These are phyloP conservation scores for Rhabdornis inornatus DNA, from an alignment of 2,113 vertebrate genomes.

Conservation along the genomic window DNA sequence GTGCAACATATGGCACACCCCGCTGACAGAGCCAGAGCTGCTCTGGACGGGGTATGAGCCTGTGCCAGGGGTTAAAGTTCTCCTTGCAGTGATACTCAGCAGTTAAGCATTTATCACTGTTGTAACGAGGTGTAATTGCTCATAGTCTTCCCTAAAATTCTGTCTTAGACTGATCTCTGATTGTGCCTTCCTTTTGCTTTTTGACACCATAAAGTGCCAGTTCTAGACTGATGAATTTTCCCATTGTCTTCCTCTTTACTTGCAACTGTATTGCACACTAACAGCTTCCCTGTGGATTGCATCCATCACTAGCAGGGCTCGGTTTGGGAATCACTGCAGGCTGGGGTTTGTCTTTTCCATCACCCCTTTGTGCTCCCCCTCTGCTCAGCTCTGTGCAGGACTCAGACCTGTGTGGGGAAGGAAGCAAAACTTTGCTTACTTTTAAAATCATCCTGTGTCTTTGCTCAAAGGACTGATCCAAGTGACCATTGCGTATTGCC, in stretches of 20 bases:
- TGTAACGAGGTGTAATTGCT: not conserved
- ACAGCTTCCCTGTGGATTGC: not conserved
- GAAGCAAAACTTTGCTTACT: accelerated
- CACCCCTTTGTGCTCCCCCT: not conserved
- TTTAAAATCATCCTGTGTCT: not conserved
- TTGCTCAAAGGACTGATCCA: not conserved
- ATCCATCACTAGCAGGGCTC: not conserved
- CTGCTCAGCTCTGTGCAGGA: not conserved
- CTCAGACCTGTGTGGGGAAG: not conserved
- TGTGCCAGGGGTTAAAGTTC: not conserved
- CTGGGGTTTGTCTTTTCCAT: not conserved
- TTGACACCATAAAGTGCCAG: not conserved
- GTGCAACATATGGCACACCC: constrained; percentile 13
- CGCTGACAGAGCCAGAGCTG: not conserved
- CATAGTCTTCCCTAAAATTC: not conserved
- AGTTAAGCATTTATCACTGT: not conserved
- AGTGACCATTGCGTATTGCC: not conserved
- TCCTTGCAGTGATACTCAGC: not conserved
- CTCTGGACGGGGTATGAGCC: not conserved
- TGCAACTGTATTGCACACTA: not conserved
- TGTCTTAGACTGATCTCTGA: not conserved
- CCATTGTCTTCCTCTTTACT: not conserved
- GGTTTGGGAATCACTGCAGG: not conserved
- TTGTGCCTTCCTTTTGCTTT: not conserved
- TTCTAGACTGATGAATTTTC: not conserved